phyloP scores from a whole-genome alignment of 2,113 vertebrate species.

The Ranitomeya imitator region DNA sequence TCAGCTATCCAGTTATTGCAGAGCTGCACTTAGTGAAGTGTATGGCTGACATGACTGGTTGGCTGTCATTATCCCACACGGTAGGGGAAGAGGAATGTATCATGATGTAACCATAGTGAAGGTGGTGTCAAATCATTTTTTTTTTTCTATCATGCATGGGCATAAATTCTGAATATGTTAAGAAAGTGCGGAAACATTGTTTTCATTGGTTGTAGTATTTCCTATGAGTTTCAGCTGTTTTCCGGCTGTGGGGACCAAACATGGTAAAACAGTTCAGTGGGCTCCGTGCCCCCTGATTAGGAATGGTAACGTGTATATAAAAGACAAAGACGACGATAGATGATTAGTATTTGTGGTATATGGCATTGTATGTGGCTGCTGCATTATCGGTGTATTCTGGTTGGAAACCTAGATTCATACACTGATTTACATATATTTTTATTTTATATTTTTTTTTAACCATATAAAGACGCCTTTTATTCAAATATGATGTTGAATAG shows the following conservation, averaged over 20 bases:
- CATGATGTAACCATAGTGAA: not conserved
- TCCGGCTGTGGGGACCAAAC: constrained; percentile 76
- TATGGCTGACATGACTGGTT: not conserved
- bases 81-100: not conserved
- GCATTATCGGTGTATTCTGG: constrained; percentile 18
- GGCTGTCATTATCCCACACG: not conserved
- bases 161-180: constrained; percentile 23
- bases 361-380: constrained; percentile 36
- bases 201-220: constrained; percentile 58
- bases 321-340: constrained; percentile 58
- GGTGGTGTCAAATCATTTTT: not conserved
- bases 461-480: not conserved
- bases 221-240: constrained; percentile 66
- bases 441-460: not conserved
- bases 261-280: constrained; percentile 60
- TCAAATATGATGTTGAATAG: not conserved
- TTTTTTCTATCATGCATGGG: constrained; percentile 24
- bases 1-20: not conserved
- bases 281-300: constrained; percentile 59
- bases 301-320: constrained; percentile 61
- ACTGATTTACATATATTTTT: not conserved
- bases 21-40: not conserved
- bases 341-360: constrained; percentile 30
- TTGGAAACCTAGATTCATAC: not conserved
- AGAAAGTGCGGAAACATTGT: constrained; percentile 4